Percentiles rank a stretch among this genome's conserved stretches.
phyloP scores from a whole-genome alignment of 2,888 invertebrate species.

The Drosophila falleni region DNA sequence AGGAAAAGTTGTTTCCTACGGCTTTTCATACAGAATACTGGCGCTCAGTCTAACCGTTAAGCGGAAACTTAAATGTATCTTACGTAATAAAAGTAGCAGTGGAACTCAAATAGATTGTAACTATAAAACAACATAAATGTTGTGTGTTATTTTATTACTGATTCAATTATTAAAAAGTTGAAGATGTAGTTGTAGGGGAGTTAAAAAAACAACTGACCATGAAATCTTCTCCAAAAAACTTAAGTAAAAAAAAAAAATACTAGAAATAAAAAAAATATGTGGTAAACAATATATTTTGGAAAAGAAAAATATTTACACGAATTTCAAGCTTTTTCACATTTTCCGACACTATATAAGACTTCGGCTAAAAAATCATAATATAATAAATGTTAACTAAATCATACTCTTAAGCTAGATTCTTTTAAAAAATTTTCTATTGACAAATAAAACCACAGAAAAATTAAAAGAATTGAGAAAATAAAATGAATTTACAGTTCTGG shows the following conservation, averaged over 20 bases:
- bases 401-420: neutral
- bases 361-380: too few species aligned
- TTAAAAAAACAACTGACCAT: neutral
- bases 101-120: constrained; percentile 9
- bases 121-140: constrained; percentile 4
- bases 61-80: constrained; percentile 57
- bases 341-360: too few species aligned
- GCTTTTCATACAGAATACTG: constrained; percentile 38
- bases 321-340: too few species aligned
- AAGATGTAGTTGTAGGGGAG: neutral
- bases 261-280: too few species aligned
- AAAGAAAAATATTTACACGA: too few species aligned
- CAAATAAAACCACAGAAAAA: neutral
- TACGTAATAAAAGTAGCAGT: constrained; percentile 38
- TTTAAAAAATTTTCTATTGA: neutral
- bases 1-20: constrained; percentile 61
- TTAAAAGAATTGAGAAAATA: neutral
- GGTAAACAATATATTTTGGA: too few species aligned
- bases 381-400: neutral
- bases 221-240: neutral
- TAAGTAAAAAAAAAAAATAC: too few species aligned
- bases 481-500: neutral
- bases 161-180: neutral
- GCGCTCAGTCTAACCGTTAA: constrained; percentile 55
- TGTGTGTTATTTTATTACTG: neutral